phyloP scores from a whole-genome alignment of 2,888 invertebrate genomes.

The Coecobrya sp. region DNA sequence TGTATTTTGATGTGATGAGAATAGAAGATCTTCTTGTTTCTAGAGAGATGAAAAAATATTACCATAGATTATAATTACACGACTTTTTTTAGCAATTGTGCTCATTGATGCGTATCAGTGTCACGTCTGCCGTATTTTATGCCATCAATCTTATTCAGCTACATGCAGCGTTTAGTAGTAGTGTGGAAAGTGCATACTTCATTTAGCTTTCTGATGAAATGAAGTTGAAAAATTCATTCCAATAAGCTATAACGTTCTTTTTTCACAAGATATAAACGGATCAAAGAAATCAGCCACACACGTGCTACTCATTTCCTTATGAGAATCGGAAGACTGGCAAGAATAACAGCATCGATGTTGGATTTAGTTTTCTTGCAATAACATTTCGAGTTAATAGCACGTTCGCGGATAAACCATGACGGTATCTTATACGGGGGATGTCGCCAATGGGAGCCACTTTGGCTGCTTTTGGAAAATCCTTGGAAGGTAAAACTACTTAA shows the following conservation, averaged over 20 bases:
- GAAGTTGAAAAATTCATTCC: background rate
- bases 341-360: slow-evolving; percentile 13
- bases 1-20: too few species aligned
- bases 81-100: background rate
- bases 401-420: slow-evolving; percentile 90
- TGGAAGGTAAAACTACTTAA: too few species aligned
- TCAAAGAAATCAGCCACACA: background rate
- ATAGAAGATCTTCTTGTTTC: too few species aligned
- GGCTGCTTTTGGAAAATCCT: slow-evolving; percentile 97
- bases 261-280: background rate
- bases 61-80: background rate
- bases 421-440: slow-evolving; percentile 96
- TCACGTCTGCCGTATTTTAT: background rate
- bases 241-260: background rate
- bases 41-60: background rate
- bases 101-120: slow-evolving; percentile 14
- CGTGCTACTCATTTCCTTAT: slow-evolving; percentile 29
- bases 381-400: background rate
- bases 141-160: background rate
- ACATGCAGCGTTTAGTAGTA: background rate
- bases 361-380: background rate
- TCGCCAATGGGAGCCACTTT: slow-evolving; percentile 97
- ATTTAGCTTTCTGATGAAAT: background rate
- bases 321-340: background rate
- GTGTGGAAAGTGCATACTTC: background rate